A percentile compares a stretch with the other conserved stretches of the same genome.
Conservation (phyloP, 2,797 vertebrate species). For the Saguinus oedipus region DNA sequence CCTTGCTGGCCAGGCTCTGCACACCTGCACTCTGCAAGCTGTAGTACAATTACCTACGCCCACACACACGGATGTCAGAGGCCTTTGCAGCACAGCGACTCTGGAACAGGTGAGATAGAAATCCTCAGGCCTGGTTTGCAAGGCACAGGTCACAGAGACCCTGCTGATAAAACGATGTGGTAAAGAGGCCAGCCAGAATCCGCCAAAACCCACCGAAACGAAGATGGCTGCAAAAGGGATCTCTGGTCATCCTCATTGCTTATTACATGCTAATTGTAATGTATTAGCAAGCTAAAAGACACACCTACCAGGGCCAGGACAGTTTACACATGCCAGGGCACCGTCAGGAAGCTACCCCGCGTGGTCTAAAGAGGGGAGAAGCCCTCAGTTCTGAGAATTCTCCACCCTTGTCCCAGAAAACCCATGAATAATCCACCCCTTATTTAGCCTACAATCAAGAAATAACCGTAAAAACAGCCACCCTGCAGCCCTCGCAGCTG, state of each 20-base stretch:
- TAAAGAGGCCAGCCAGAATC: not conserved
- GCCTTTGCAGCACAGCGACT: not conserved
- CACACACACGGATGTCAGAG: not conserved
- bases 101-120: not conserved
- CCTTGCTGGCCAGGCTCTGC: not conserved
- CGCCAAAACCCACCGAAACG: not conserved
- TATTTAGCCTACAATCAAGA: not conserved
- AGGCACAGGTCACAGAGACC: not conserved
- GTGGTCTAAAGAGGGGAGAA: too few relatives aligned
- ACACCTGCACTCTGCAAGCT: fast-evolving
- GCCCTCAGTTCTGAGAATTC: too few relatives aligned
- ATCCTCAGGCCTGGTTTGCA: not conserved
- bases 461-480: not conserved
- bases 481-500: not conserved
- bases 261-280: not conserved
- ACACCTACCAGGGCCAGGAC: not conserved
- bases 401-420: too few relatives aligned
- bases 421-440: too few relatives aligned
- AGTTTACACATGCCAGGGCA: not conserved
- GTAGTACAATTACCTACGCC: fast-evolving
- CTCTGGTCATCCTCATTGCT: not conserved
- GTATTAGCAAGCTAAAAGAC: not conserved
- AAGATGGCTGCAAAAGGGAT: not conserved
- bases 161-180: not conserved
- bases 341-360: not conserved